These are phyloP conservation scores for Crotalus adamanteus DNA, from an alignment of 2,797 vertebrate species.

Conservation along the genomic window DNA sequence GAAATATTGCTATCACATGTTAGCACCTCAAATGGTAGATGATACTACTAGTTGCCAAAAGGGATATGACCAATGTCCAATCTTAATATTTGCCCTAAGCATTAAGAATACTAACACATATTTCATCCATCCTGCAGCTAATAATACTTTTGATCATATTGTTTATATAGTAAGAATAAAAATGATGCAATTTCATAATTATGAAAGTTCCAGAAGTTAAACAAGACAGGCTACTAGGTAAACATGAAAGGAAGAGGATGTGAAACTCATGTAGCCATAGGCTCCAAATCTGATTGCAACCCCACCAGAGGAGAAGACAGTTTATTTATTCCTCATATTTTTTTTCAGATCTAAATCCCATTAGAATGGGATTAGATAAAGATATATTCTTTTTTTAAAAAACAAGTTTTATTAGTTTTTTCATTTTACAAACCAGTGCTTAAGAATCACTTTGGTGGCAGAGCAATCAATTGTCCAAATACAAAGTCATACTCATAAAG, in stretches of 20 bases:
- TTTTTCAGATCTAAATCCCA: not conserved
- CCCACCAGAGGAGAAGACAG: not conserved
- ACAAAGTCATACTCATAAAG: no score
- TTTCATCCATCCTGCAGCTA: not conserved
- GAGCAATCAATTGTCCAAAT: no score
- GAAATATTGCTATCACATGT: not conserved
- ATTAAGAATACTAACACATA: not conserved
- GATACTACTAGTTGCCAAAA: not conserved
- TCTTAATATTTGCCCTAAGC: not conserved
- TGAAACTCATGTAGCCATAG: not conserved
- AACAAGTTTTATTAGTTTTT: no score
- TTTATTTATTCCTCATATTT: not conserved
- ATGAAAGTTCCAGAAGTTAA: not conserved
- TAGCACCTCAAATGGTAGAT: not conserved
- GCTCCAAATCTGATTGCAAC: not conserved
- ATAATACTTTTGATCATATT: not conserved
- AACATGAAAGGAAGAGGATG: not conserved
- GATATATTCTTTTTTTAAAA: no score
- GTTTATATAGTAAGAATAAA: not conserved
- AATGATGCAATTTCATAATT: not conserved
- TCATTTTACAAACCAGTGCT: no score
- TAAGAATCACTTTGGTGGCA: no score
- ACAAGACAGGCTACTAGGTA: not conserved
- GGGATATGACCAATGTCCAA: not conserved
- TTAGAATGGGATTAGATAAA: no score